A percentile compares a stretch with the other conserved stretches of the same genome.
phyloP scores from a whole-genome alignment of 2,888 invertebrate species.

The Blomia tropicalis region DNA sequence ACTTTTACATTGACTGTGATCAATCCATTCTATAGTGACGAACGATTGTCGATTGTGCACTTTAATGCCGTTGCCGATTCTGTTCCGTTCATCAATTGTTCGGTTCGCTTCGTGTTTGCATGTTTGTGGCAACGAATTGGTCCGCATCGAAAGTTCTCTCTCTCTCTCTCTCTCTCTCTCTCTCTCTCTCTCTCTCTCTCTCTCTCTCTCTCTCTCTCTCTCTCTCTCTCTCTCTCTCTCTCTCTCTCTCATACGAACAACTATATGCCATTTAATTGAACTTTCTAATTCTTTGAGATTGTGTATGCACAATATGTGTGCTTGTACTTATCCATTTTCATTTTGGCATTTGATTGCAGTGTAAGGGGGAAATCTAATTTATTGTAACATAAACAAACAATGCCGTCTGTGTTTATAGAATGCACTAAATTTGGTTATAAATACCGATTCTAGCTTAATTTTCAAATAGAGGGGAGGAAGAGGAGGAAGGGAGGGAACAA shows the following conservation, averaged over 20 bases:
- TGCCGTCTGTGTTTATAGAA: neutral
- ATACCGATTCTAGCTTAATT: neutral
- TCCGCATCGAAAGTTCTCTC: too few species aligned
- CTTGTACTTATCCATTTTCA: constrained; percentile 1
- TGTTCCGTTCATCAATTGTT: too few species aligned
- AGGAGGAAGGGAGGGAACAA: neutral
- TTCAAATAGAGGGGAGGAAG: too few species aligned
- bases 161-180: too few species aligned
- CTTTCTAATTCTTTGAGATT: neutral
- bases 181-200: too few species aligned
- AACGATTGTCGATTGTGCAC: too few species aligned
- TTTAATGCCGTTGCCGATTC: too few species aligned
- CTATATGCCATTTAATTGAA: constrained; percentile 11
- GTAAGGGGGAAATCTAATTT: neutral
- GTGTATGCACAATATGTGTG: too few species aligned
- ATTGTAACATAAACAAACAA: constrained; percentile 15
- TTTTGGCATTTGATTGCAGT: neutral
- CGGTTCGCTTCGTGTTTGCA: too few species aligned
- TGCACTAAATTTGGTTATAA: constrained; percentile 4
- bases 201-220: neutral
- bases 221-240: neutral
- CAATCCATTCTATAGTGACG: too few species aligned
- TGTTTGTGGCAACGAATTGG: too few species aligned
- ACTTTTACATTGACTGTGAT: too few species aligned
- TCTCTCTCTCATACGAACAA: neutral